Evolutionary conservation across 2,888 invertebrate species (phyloP), one percentile per base, ranked within the genome.

Genomic region (Tinea trinotella): DNA sequence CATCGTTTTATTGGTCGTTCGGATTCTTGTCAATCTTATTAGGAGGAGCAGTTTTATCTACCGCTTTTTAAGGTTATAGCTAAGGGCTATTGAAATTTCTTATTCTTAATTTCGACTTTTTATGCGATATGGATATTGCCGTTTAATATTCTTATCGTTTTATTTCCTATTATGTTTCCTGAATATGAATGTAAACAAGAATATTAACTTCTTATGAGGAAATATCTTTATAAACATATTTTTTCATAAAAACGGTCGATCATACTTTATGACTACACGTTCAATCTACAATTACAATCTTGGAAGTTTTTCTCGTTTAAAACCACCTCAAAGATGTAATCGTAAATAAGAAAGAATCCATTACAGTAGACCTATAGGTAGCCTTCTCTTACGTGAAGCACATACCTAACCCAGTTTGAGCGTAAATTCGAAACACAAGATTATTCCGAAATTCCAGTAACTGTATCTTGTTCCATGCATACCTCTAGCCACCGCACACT

Each of bases 21-120:
- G 71, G 75, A 77, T 71, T 81, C 78, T 77, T 79, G 81, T 81
- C 81, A 74, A 81, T 81, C 76, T 70, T 77, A 79, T 83, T 79
- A 80, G 60, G 64, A 56, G 56, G 64, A 68, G 64, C 70, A 68
- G 70, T 76, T 66, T 68, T 66, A 64, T 60, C 66, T 65, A 61
- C 54, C 55, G 57, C 60, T 56, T 58, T 61, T 61, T 58, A 61
- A 59, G 60, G 60, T 61, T 62, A 62, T 55, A 57, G 57, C 55
- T 53, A 5, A 34, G 17, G 35, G 30, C 22, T 52, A 52, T 52
- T 52, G 52, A 52, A 52, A 19, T 46, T 40, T 46, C 19, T 19
- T 19, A 46, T 46, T 46, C 18, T 19, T 46, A 19, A 46, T 19
- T 46, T 46, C 19, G 19, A 19, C 19, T n/a, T 46, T 46, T 46